phyloP scores from a whole-genome alignment of 2,797 vertebrate genomes.

The Pempheris klunzingeri region DNA sequence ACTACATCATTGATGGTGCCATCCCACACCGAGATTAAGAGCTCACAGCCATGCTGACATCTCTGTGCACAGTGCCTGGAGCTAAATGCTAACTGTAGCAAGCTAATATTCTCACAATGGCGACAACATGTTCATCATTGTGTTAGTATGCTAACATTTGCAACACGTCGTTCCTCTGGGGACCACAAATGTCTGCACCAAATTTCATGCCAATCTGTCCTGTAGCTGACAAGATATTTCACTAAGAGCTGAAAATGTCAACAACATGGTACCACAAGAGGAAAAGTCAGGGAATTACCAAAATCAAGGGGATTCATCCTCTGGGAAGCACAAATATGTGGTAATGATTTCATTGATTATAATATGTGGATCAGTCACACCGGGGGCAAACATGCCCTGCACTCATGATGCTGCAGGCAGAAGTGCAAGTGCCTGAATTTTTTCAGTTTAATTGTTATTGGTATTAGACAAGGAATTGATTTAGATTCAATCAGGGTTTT shows the following conservation, averaged over 20 bases:
- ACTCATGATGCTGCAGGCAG: not conserved
- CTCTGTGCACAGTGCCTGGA: not conserved
- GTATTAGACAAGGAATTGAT: conserved; percentile 46
- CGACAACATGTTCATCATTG: not conserved
- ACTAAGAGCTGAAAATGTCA: not conserved
- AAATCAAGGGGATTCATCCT: too few species aligned
- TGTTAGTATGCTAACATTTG: not conserved
- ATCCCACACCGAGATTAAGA: not conserved
- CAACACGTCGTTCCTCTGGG: too few species aligned
- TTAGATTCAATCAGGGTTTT: conserved; percentile 43
- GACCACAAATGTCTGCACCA: not conserved
- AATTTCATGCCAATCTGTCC: too few species aligned
- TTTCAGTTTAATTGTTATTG: conserved; percentile 30
- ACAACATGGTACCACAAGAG: not conserved
- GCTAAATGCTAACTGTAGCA: not conserved
- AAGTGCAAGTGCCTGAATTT: not conserved
- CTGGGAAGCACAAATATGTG: not conserved
- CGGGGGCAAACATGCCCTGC: not conserved
- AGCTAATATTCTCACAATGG: not conserved
- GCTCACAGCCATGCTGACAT: not conserved
- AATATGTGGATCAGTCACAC: too few species aligned
- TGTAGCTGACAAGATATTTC: too few species aligned
- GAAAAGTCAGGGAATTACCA: not conserved
- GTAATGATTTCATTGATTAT: too few species aligned
- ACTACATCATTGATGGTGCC: not conserved